Percentiles rank a stretch among this genome's conserved stretches.
Evolutionary conservation across 2,888 invertebrate species (phyloP).

Genomic region (Sminthurinus aureus): DNA sequence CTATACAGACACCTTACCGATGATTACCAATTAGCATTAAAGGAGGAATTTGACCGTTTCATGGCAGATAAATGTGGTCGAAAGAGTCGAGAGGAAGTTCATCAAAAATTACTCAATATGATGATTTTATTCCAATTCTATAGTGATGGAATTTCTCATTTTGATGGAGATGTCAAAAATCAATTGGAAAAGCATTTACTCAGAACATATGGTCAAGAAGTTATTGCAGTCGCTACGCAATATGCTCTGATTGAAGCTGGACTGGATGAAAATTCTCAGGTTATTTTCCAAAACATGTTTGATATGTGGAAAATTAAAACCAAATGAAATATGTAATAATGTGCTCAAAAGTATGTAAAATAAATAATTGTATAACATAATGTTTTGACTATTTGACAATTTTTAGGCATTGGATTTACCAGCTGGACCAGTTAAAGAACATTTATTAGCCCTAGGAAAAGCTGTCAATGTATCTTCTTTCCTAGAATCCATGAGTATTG

Average conservation of each 20-base stretch:
- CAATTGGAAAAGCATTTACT: constrained; percentile 82
- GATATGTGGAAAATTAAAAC: not conserved
- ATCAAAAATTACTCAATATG: constrained; percentile 82
- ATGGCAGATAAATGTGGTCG: constrained; percentile 63
- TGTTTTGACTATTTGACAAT: not conserved
- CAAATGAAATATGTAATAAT: not conserved
- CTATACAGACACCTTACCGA: constrained; percentile 64
- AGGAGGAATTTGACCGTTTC: constrained; percentile 60
- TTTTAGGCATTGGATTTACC: constrained; percentile 44
- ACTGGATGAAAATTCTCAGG: constrained; percentile 48
- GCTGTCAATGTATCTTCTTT: constrained; percentile 40
- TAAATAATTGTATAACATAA: not conserved
- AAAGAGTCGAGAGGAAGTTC: constrained; percentile 80
- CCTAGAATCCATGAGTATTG: constrained; percentile 35
- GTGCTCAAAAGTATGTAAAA: not conserved
- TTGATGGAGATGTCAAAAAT: constrained; percentile 68
- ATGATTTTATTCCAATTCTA: constrained; percentile 79
- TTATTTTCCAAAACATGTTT: constrained; percentile 6
- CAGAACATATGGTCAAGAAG: constrained; percentile 82
- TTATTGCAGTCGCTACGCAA: constrained; percentile 66
- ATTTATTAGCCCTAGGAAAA: constrained; percentile 47
- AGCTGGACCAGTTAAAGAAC: constrained; percentile 45
- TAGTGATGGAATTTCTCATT: constrained; percentile 75
- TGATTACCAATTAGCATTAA: constrained; percentile 73
- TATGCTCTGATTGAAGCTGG: constrained; percentile 51